A percentile compares a stretch with the other conserved stretches of the same genome.
Conservation (phyloP, 1,140 invertebrate species). For the Cylas formicarius region DNA sequence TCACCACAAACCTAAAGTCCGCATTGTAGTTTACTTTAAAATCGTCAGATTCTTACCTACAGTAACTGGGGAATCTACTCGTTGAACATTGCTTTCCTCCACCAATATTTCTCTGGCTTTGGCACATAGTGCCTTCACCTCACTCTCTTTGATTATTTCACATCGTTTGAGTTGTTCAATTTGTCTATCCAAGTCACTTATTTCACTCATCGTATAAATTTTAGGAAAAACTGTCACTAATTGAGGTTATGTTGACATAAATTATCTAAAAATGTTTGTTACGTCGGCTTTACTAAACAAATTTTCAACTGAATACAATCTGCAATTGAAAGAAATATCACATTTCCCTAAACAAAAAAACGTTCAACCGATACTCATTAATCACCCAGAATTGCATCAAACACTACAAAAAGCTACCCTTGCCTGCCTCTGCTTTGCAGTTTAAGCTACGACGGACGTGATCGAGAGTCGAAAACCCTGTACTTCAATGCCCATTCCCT, state of each 20-base stretch:
- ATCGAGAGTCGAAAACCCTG: too few relatives aligned
- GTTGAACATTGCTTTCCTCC: slow-evolving; percentile 99
- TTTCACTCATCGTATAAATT: slow-evolving; percentile 61
- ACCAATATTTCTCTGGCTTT: slow-evolving; percentile 98
- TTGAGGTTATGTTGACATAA: slow-evolving; percentile 20
- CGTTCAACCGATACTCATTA: too few relatives aligned
- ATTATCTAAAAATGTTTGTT: neutral
- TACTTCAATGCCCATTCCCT: too few relatives aligned
- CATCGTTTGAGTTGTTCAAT: slow-evolving; percentile 98
- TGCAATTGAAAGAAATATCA: too few relatives aligned
- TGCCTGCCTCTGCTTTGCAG: too few relatives aligned
- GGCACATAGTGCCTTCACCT: slow-evolving; percentile 97
- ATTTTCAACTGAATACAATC: too few relatives aligned
- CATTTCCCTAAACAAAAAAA: too few relatives aligned
- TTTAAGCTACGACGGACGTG: too few relatives aligned
- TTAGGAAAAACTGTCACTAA: too few relatives aligned
- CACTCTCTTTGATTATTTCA: slow-evolving; percentile 96
- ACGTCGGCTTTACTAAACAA: too few relatives aligned
- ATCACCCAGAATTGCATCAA: too few relatives aligned
- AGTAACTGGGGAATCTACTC: slow-evolving; percentile 97
- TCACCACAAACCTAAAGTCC: slow-evolving; percentile 88
- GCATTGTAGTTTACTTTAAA: neutral
- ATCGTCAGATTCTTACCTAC: slow-evolving; percentile 52
- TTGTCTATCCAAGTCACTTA: slow-evolving; percentile 88
- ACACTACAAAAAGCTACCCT: too few relatives aligned